Conservation (phyloP, 2,888 invertebrate genomes). For the Drosophila neotestacea region DNA sequence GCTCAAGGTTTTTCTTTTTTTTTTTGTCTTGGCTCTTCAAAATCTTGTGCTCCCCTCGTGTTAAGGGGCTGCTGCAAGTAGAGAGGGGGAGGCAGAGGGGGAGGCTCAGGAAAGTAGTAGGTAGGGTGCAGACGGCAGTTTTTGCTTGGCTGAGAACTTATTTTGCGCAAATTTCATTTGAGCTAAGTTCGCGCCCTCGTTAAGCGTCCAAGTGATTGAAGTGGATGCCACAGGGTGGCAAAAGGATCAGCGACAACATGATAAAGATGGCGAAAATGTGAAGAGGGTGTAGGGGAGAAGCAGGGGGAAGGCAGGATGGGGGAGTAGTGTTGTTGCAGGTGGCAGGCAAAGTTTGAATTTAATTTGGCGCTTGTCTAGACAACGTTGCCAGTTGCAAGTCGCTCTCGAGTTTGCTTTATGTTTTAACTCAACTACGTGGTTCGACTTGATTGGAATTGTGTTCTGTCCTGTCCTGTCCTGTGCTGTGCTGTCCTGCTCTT, state of each 20-base stretch:
- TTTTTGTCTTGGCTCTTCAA: not conserved
- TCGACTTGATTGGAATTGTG: constrained; percentile 65
- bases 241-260: constrained; percentile 8
- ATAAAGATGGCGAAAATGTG: too few relatives aligned
- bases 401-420: constrained; percentile 48
- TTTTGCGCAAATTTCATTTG: constrained; percentile 60
- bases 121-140: constrained; percentile 1
- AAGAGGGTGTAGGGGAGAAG: not conserved
- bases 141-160: constrained; percentile 41
- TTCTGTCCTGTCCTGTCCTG: not conserved
- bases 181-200: constrained; percentile 48
- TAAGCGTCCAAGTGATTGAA: constrained; percentile 48
- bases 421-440: constrained; percentile 58
- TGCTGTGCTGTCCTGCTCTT: not conserved
- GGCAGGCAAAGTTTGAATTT: constrained; percentile 66
- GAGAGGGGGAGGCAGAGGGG: not conserved
- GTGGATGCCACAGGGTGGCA: constrained; percentile 46
- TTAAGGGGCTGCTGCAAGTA: not conserved
- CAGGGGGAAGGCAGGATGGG: not conserved
- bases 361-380: constrained; percentile 73
- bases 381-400: constrained; percentile 13
- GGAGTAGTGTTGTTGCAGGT: constrained; percentile 11
- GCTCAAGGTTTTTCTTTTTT: not conserved
- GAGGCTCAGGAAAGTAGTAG: not conserved
- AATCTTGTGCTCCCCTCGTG: not conserved